Evolutionary conservation across 2,888 invertebrate genomes (phyloP), one percentile per base, ranked within the genome.

Genomic region (Lathronympha strigana): DNA sequence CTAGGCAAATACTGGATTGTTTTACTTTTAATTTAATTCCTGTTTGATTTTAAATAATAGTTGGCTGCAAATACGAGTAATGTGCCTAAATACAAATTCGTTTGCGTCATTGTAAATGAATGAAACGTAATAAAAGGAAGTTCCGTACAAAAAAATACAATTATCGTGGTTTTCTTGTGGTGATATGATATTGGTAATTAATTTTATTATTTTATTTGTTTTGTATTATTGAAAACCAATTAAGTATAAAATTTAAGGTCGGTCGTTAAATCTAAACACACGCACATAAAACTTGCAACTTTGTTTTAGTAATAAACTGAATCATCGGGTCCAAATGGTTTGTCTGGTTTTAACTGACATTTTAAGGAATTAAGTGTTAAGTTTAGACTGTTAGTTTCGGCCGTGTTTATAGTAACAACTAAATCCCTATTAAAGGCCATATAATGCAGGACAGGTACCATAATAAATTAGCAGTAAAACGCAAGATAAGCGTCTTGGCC

Each of bases 401-500:
- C 17, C n/a, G 40, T 38, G 23, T 36, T 51, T 38, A 17, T 40
- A 61, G 31, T 28, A 13, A 51, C 45, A 47, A 36, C 25, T 47
- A 36, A 31, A 54, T 49, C 49, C 55, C 11, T 38, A 54, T 60
- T 54, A 61, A 17, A 28, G 15, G 55, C 55, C 55, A 47, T 38
- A 50, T 38, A 60, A 64, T 64, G 55, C 47, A 38, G 58, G 45
- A 54, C 60, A 67, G 63, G 64, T 66, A 68, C 58, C 25, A 63
- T 53, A 63, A 63, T 67, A 67, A 67, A 67, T 67, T 63, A 38
- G 40, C 53, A 60, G 51, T 36, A 58, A 63, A 58, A 60, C 47
- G 47, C 60, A 28, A 69, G 70, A 70, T 70, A 70, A 67, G 61
- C 63, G 69, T 69, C 70, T 70, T 69, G 67, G 63, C 49, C 49